Conservation (phyloP, 1,140 invertebrate genomes). For the Eueides isabella region DNA sequence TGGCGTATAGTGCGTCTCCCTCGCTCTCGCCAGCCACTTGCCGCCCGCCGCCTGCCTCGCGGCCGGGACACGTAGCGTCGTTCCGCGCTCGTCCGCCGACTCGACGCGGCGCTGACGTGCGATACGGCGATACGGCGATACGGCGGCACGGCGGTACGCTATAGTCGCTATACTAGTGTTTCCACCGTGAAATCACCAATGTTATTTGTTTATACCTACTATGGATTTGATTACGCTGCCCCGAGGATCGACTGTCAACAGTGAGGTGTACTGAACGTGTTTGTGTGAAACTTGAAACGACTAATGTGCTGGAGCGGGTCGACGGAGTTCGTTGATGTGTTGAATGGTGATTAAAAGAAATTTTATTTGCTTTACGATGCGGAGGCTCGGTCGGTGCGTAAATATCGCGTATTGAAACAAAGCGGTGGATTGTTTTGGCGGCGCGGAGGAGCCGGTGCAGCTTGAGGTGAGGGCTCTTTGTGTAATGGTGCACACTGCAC, state of each 20-base stretch:
- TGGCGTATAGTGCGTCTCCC: constrained; percentile 45
- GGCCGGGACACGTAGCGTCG: constrained; percentile 69
- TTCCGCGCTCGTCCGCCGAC: constrained; percentile 75
- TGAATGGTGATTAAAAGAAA: constrained; percentile 80
- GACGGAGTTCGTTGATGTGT: constrained; percentile 73
- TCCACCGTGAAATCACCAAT: constrained; percentile 73
- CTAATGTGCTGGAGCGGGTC: constrained; percentile 68
- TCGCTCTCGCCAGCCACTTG: too few species aligned
- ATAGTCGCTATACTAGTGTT: constrained; percentile 68
- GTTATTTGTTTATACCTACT: constrained; percentile 79
- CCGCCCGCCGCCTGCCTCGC: constrained; percentile 45
- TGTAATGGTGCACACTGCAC: constrained; percentile 31
- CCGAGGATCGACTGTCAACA: constrained; percentile 58
- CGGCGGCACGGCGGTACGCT: constrained; percentile 31
- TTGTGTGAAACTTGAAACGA: constrained; percentile 57
- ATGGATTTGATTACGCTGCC: constrained; percentile 67
- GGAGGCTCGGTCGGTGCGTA: constrained; percentile 71
- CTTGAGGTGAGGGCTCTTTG: constrained; percentile 65
- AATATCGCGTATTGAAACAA: constrained; percentile 75
- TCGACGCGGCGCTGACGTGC: constrained; percentile 77
- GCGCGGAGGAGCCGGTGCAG: constrained; percentile 56
- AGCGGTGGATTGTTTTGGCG: constrained; percentile 74
- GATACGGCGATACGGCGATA: constrained; percentile 31
- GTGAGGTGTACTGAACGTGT: constrained; percentile 68
- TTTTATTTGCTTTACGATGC: constrained; percentile 77